Evolutionary conservation across 2,888 invertebrate species (phyloP), one percentile per base, ranked within the genome.

Genomic region (Thysanoteuthis rhombus): DNA sequence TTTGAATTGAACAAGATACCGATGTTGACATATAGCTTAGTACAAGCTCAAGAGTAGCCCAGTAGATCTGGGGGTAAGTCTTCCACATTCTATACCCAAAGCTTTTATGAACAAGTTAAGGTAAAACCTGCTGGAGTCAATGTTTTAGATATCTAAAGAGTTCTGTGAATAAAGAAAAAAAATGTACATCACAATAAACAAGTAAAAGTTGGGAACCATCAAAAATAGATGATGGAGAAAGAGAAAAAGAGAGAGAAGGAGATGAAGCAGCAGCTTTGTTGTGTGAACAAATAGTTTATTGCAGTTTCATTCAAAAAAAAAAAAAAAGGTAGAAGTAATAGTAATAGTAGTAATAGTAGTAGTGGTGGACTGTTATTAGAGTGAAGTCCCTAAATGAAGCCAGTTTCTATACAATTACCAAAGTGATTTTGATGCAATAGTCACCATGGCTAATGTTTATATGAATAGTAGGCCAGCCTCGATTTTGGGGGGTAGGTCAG

Each of bases 251-350:
- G 19, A 75, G 12, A n/a, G 75, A 75, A 10, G 19, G 16, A 75
- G n/a, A 75, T 75, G 8, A 75, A 75, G n/a, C 25, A 52, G 52
- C 22, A 52, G 25, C 22, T 52, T 52, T 52, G 52, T 75, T 75
- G 75, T 75, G 75, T 75, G 75, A 75, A 75, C 75, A 75, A 75
- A 75, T 75, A 75, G 75, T 75, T 75, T 75, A 75, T 75, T 75
- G 75, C 75, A 75, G n/a, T 75, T 75, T 75, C 19, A 75, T 75
- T 75, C n/a, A 75, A 36, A 75, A 75, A n/a, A 75, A 75, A n/a
- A 47, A 47, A 75, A 75, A 75, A n/a, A 36, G n/a, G 12, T 10
- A 12, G 19, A 0, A 36, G 36, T 10, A 36, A 16, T 75, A 36
- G 12, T 75, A 75, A 2, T 75, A n/a, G 12, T n/a, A 75, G 12